Evolutionary conservation across 1,140 invertebrate genomes (phyloP).

Genomic region (Drosophila truncata): DNA sequence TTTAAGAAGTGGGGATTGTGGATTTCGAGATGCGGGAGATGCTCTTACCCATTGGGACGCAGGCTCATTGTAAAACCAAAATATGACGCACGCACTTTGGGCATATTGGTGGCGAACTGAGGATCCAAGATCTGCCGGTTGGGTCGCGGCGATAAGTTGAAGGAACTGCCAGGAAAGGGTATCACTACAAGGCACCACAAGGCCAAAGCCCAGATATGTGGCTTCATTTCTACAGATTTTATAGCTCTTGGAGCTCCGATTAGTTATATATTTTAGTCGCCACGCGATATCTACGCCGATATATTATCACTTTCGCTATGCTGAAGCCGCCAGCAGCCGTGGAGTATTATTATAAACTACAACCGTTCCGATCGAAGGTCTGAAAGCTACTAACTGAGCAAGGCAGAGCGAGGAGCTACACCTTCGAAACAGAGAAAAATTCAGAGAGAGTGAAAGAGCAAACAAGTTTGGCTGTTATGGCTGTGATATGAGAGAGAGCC

Average conservation of each 20-base stretch:
- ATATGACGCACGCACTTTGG: constrained; percentile 82
- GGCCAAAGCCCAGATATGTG: constrained; percentile 8
- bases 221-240: constrained; percentile 26
- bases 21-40: constrained; percentile 27
- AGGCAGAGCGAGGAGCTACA: neutral
- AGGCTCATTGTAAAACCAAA: constrained; percentile 80
- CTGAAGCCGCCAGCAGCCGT: neutral
- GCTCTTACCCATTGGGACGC: constrained; percentile 75
- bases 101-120: constrained; percentile 58
- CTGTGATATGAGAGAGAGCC: constrained; percentile 4
- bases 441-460: neutral
- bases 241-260: neutral
- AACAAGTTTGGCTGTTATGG: constrained; percentile 18
- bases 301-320: constrained; percentile 42
- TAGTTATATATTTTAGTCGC: constrained; percentile 23
- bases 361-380: constrained; percentile 25
- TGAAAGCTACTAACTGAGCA: constrained; percentile 20
- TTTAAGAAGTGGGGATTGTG: neutral
- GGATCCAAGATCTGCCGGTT: constrained; percentile 76
- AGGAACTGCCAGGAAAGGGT: constrained; percentile 25
- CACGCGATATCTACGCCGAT: constrained; percentile 10
- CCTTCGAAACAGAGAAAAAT: neutral
- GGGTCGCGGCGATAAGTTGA: constrained; percentile 80
- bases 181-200: constrained; percentile 15
- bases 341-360: too few relatives aligned